Evolutionary conservation across 1,140 invertebrate species (phyloP).

Genomic region (Drosophila orena): DNA sequence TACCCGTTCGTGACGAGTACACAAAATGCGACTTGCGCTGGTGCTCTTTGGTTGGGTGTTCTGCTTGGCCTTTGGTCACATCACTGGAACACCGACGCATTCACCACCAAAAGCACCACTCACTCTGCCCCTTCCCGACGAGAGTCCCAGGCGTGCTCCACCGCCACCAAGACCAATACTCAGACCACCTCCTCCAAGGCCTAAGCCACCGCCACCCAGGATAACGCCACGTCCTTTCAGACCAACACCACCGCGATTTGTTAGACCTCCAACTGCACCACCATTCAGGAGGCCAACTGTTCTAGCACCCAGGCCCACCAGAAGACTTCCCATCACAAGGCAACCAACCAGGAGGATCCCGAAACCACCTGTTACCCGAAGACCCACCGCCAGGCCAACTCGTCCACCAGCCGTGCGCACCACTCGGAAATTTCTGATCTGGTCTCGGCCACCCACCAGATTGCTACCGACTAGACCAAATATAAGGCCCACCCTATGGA

Average conservation of each 20-base stretch:
- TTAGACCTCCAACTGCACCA: not conserved
- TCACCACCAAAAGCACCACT: not conserved
- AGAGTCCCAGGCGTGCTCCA: slow-evolving; percentile 1
- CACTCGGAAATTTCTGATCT: slow-evolving; percentile 37
- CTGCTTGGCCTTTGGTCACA: slow-evolving; percentile 3
- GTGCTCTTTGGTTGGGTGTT: not conserved
- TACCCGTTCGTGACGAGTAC: not conserved
- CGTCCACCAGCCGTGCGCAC: slow-evolving; percentile 2
- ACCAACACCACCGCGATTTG: not conserved
- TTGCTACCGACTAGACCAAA: slow-evolving; percentile 15
- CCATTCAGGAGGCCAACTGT: no score
- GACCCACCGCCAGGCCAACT: not conserved
- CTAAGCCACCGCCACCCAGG: not conserved
- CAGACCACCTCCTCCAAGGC: slow-evolving; percentile 1
- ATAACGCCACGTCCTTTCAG: not conserved
- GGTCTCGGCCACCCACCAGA: slow-evolving; percentile 28
- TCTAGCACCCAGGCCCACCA: not conserved
- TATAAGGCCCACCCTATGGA: slow-evolving; percentile 10
- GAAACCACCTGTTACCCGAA: slow-evolving; percentile 5
- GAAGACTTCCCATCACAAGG: slow-evolving; percentile 3
- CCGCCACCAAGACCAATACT: not conserved
- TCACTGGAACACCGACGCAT: not conserved
- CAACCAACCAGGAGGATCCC: not conserved
- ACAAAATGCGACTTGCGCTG: slow-evolving; percentile 15
- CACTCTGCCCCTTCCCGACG: not conserved